A percentile compares a stretch with the other conserved stretches of the same genome.
Conservation (phyloP, 2,797 vertebrate species). For the Vespertilio murinus region DNA sequence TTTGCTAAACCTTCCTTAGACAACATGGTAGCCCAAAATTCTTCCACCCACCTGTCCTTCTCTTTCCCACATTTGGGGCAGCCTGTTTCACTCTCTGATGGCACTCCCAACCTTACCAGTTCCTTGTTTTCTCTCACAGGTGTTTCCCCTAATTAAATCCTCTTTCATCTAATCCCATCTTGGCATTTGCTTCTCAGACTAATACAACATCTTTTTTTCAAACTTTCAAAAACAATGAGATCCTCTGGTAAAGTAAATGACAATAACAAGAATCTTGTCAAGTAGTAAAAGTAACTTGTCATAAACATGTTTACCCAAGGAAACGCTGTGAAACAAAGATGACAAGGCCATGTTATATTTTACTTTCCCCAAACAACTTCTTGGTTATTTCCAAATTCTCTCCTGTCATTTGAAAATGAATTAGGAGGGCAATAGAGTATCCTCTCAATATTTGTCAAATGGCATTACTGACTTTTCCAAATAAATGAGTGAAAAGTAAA, state of each 20-base stretch:
- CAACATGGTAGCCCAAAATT: not conserved
- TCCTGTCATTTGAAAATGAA: not conserved
- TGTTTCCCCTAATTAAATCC: not conserved
- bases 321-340: not conserved
- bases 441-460: not conserved
- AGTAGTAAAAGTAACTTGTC: not conserved
- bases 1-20: not conserved
- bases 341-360: not conserved
- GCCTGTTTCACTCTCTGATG: not conserved
- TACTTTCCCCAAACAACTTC: not conserved
- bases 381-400: conserved; percentile 2
- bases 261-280: not conserved
- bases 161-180: not conserved
- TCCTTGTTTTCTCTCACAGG: not conserved
- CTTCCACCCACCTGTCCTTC: not conserved
- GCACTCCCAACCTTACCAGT: not conserved
- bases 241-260: not conserved
- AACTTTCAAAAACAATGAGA: not conserved
- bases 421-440: not conserved
- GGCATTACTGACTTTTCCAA: not conserved
- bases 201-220: not conserved
- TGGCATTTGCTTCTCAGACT: not conserved
- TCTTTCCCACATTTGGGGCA: not conserved
- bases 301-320: not conserved
- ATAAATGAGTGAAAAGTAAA: conserved; percentile 16